Conservation (phyloP, 2,888 invertebrate genomes). For the Ferdinandea cuprea region DNA sequence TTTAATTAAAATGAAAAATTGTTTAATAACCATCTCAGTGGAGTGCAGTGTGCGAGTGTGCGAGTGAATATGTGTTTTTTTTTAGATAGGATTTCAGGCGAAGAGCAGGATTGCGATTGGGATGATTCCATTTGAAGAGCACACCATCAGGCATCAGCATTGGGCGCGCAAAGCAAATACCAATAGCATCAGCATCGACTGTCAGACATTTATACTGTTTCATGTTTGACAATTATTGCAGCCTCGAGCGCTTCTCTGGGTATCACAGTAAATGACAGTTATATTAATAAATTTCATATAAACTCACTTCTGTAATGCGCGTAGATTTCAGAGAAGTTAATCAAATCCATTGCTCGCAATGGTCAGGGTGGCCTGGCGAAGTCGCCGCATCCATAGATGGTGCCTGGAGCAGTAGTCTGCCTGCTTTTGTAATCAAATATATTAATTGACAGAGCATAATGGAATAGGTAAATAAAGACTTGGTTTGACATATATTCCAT, state of each 20-base stretch:
- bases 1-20: constrained; percentile 76
- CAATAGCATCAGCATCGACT: constrained; percentile 16
- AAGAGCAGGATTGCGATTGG: not conserved
- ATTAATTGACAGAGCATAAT: constrained; percentile 65
- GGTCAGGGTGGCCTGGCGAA: constrained; percentile 9
- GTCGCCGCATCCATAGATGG: constrained; percentile 51
- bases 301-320: constrained; percentile 4
- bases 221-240: constrained; percentile 58
- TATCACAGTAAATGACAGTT: constrained; percentile 67
- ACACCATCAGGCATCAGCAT: not conserved
- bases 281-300: constrained; percentile 66
- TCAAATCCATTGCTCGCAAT: constrained; percentile 27
- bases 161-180: no score
- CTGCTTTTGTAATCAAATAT: constrained; percentile 67
- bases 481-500: constrained; percentile 60
- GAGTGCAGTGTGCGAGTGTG: not conserved
- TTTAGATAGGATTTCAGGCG: constrained; percentile 36
- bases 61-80: constrained; percentile 16
- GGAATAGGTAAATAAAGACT: constrained; percentile 22
- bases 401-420: constrained; percentile 17
- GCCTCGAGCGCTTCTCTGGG: constrained; percentile 36
- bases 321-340: constrained; percentile 48
- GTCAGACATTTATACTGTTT: constrained; percentile 45
- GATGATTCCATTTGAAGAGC: not conserved
- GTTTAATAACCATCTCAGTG: constrained; percentile 68